Base-by-base conservation (phyloP, 2,888 invertebrate genomes). In the Diarsia rubi region DNA sequence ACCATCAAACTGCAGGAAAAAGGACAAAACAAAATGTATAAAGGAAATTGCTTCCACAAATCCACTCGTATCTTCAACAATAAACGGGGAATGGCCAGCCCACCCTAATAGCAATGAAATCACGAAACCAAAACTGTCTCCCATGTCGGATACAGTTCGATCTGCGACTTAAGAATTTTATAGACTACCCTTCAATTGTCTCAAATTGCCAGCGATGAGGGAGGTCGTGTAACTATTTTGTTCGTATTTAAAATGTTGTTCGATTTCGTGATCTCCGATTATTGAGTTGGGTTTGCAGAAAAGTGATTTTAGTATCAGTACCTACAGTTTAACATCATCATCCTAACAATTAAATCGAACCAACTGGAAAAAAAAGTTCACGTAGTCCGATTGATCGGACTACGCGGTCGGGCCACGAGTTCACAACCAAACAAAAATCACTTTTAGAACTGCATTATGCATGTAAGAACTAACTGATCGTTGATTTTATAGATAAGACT, bases 31-130 rank as follows among this genome's bases (percentile, higher is more conserved):
- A 96, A 96, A 96, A 96, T 96, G 96, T 96, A 96, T 96, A 96
- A 95, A 96, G 96, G 96, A 96, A 96, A 96, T 96, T 96, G 96
- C 96, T 96, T 96, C 95, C 96, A 96, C 96, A 96, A 96, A 96
- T 96, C 96, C 95, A 96, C 95, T 96, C 95, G 95, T 96, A 96
- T 96, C 96, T 96, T 93, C 93, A 94, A 94, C 96, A 96, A 96
- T 96, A 96, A 96, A 96, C 93, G 95, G 95, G 92, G 90, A 94
- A 93, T 93, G 94, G 94, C 91, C 90, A 93, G 93, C 92, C 93
- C 94, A 91, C 95, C 95, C 95, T 96, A 96, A 96, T 96, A 95
- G 96, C 96, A 96, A 96, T 96, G 95, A 95, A 96, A 96, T 96
- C 96, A 96, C 95, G 95, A 95, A 96, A 95, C 95, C 96, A 95